Evolutionary conservation across 2,797 vertebrate genomes (phyloP).

Genomic region (Notolabrus celidotus): DNA sequence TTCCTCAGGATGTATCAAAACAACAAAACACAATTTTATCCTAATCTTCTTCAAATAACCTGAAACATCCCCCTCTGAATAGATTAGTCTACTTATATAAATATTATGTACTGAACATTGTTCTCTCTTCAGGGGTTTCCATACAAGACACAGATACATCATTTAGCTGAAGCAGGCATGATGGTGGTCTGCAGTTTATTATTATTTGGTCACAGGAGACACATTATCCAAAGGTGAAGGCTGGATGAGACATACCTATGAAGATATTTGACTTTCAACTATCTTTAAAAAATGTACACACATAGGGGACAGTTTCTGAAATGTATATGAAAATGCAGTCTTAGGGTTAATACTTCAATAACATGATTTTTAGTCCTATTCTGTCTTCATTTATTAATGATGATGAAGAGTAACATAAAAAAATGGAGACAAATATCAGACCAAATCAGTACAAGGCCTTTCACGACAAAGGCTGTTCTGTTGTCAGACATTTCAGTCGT

Average conservation of each 20-base stretch:
- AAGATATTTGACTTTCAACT: constrained; percentile 46
- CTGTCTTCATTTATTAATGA: constrained; percentile 26
- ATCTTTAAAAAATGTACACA: constrained; percentile 25
- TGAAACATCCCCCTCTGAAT: constrained; percentile 63
- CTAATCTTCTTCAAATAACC: constrained; percentile 58
- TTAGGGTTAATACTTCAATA: not conserved
- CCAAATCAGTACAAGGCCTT: not conserved
- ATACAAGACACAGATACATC: constrained; percentile 63
- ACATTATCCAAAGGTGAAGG: constrained; percentile 48
- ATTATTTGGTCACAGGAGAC: constrained; percentile 47
- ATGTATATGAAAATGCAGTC: constrained; percentile 17
- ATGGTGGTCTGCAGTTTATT: constrained; percentile 52
- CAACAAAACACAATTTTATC: constrained; percentile 51
- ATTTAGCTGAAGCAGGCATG: constrained; percentile 41
- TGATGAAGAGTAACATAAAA: constrained; percentile 7
- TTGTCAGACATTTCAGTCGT: constrained; percentile 29
- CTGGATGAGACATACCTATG: constrained; percentile 31
- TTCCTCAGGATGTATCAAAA: constrained; percentile 51
- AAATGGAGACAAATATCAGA: not conserved
- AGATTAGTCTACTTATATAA: constrained; percentile 60
- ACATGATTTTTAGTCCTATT: not conserved
- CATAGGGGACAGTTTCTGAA: not conserved
- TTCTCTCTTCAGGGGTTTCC: constrained; percentile 70
- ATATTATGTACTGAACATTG: constrained; percentile 63
- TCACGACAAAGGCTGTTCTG: constrained; percentile 9